Evolutionary conservation across 1,140 invertebrate genomes (phyloP).

Genomic region (Orchestia grillus): DNA sequence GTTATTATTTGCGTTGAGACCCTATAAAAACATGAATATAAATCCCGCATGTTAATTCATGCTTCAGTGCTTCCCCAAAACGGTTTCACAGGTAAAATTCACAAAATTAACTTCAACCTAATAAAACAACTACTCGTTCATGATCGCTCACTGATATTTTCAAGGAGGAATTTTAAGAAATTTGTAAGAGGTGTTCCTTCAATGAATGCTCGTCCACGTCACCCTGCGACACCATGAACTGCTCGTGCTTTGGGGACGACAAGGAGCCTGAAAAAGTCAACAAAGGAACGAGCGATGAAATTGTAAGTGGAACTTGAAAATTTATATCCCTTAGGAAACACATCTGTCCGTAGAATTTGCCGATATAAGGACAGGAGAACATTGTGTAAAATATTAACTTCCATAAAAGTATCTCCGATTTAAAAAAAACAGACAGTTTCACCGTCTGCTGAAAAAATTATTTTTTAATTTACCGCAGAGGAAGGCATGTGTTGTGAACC

Average conservation of each 20-base stretch:
- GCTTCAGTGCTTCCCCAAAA: neutral
- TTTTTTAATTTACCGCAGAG: no score
- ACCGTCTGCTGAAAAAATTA: no score
- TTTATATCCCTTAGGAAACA: neutral
- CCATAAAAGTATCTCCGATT: no score
- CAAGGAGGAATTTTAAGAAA: neutral
- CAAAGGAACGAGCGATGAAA: conserved; percentile 15
- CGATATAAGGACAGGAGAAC: no score
- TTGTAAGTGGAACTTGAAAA: neutral
- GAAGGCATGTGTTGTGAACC: no score
- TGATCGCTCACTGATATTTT: neutral
- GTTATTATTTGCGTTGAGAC: neutral
- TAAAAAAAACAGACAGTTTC: no score
- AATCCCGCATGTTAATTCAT: neutral
- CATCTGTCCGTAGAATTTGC: no score
- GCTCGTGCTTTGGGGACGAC: neutral
- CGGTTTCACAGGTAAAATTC: neutral
- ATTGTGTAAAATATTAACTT: neutral
- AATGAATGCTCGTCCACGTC: neutral
- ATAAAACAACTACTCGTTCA: neutral
- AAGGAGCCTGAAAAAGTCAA: conserved; percentile 8
- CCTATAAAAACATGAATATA: neutral
- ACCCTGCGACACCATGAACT: neutral
- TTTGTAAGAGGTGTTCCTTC: neutral
- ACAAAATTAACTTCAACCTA: neutral